Percentiles rank a stretch among this genome's conserved stretches.
phyloP scores from a whole-genome alignment of 2,113 vertebrate species.

The Nicator chloris region DNA sequence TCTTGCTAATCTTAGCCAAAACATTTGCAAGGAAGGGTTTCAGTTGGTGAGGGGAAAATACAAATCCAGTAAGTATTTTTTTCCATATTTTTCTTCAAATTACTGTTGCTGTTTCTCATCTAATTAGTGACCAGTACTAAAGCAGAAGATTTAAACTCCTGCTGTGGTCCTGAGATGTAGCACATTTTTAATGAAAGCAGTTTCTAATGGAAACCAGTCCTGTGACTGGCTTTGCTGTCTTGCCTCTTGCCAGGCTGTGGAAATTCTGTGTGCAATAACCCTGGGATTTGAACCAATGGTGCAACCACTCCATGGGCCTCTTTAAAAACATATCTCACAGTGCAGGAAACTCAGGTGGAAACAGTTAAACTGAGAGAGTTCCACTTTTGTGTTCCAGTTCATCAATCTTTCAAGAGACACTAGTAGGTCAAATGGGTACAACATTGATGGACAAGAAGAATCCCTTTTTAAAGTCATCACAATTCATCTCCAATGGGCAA shows the following conservation, averaged over 20 bases:
- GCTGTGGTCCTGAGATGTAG: neutral
- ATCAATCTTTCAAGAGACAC: conserved; percentile 62
- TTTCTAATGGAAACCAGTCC: neutral
- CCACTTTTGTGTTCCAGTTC: conserved; percentile 42
- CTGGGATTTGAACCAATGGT: neutral
- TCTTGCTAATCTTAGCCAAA: neutral
- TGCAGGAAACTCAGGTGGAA: conserved; percentile 31
- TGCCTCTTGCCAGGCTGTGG: neutral
- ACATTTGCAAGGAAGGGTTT: neutral
- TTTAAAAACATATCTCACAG: neutral
- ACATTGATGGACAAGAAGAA: conserved; percentile 15
- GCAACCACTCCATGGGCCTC: neutral
- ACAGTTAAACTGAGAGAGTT: conserved; percentile 20
- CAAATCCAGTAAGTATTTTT: neutral
- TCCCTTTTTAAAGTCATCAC: conserved; percentile 6
- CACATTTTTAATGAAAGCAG: neutral
- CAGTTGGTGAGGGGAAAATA: neutral
- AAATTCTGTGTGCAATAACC: neutral
- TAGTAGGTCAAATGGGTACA: conserved; percentile 42
- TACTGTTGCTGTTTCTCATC: neutral
- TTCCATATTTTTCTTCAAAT: neutral
- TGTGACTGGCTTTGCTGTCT: neutral
- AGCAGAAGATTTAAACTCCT: neutral
- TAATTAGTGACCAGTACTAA: conserved; percentile 27
- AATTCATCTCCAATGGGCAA: conserved; percentile 19